Base-by-base conservation (phyloP, 1,140 invertebrate species). In the Drosophila pallidifrons region DNA sequence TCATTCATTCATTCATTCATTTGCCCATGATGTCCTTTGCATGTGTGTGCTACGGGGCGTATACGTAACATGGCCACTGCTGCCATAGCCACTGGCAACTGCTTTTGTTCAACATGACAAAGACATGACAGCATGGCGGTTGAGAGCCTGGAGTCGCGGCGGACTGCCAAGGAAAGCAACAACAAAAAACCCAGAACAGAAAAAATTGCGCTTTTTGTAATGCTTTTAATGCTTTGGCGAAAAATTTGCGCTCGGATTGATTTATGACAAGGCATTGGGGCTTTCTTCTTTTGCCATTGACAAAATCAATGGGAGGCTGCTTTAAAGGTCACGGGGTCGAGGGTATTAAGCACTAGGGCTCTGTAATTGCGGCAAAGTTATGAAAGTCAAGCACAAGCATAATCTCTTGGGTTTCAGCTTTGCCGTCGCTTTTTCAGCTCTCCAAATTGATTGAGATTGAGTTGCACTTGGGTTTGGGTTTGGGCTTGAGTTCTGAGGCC, bases 61-160 rank as follows among this genome's bases (percentile, higher is more conserved):
- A 88, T 87, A 88, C 80, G 85, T 70, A 88, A 82, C 73, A 60
- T 75, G 63, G 10, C 63, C 45, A 59, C 61, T 75, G 82, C 63
- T 58, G 55, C 71, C 61, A 75, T 67, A 66, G 68, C 76, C 20
- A 47, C 67, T 66, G 63, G 70, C 70, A 66, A 67, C 55, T 63
- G 80, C 83, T 88, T 87, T 87, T 87, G 83, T 87, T 88, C 83
- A 83, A 87, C 83, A 88, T 87, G 83, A 87, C 83, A 87, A 88
- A 88, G 83, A 87, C 83, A 87, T 83, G 83, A 87, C 83, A 87
- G 82, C 80, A 63, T 66, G 66, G 75, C 51, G 61, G 57, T 47
- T 58, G 47, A 52, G 20, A 38, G 35, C 35, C 35, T 38, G 7
- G 7, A 38, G 35, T 2, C 10, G 35, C 35, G 35, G 35, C 0